Evolutionary conservation across 2,888 invertebrate species (phyloP).

Genomic region (Syrista parreyssii): DNA sequence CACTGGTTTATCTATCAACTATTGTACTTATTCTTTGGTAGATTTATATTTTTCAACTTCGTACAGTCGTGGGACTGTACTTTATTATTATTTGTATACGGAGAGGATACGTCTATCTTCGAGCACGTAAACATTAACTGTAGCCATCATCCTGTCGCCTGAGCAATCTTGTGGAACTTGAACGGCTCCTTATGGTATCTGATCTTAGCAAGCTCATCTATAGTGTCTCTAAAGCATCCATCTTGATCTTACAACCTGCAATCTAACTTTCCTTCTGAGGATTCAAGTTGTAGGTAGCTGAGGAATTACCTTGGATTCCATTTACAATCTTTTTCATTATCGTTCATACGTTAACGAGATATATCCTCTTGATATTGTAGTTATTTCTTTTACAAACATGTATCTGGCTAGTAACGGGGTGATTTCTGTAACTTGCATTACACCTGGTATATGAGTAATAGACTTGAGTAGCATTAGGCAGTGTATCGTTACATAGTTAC

Average conservation of each 20-base stretch:
- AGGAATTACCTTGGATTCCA: background rate
- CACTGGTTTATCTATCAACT: background rate
- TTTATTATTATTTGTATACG: background rate
- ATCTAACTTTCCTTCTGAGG: background rate
- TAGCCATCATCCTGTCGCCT: background rate
- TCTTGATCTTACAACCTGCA: background rate
- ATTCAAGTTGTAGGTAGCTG: background rate
- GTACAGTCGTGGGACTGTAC: background rate
- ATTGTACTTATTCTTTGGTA: background rate
- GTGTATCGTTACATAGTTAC: background rate
- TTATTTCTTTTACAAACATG: background rate
- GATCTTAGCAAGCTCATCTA: background rate
- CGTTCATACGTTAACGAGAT: background rate
- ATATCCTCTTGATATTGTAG: background rate
- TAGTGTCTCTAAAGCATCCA: background rate
- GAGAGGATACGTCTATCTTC: background rate
- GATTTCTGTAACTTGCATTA: background rate
- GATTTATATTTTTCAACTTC: background rate
- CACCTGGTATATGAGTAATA: background rate
- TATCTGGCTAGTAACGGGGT: background rate
- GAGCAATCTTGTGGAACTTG: background rate
- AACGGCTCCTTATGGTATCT: background rate
- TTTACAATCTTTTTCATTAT: background rate
- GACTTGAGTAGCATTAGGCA: background rate
- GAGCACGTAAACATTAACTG: background rate